Evolutionary conservation across 2,113 vertebrate species (phyloP).

Genomic region (Sterna hirundo): DNA sequence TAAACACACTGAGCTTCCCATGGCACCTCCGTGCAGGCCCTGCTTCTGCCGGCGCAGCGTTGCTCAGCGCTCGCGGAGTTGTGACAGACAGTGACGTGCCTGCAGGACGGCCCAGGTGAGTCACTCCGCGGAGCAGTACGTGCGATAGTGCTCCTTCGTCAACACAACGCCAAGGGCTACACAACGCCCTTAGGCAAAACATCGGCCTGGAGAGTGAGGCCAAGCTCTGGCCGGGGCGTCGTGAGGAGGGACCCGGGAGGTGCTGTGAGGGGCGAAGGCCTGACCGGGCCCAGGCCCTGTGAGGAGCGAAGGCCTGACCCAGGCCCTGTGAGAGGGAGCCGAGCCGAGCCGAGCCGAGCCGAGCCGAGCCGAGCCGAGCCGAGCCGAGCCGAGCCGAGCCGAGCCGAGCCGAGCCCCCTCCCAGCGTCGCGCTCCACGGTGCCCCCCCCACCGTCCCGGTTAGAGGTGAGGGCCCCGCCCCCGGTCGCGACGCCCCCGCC

Average conservation of each 20-base stretch:
- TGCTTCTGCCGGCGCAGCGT: accelerated
- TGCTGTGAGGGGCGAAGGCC: not conserved
- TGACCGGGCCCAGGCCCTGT: not conserved
- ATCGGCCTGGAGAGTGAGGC: accelerated
- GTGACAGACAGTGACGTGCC: not conserved
- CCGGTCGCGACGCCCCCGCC: not conserved
- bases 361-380: too few relatives aligned
- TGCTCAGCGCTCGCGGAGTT: accelerated
- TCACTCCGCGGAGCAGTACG: accelerated
- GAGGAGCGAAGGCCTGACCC: not conserved
- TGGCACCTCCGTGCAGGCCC: accelerated
- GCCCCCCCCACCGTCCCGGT: too few relatives aligned
- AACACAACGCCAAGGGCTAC: accelerated
- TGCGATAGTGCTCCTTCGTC: accelerated
- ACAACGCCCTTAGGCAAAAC: accelerated
- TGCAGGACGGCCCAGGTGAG: not conserved
- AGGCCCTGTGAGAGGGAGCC: not conserved
- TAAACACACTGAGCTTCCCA: accelerated
- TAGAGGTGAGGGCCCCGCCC: not conserved
- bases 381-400: too few relatives aligned
- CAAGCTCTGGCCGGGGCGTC: accelerated
- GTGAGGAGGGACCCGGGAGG: not conserved
- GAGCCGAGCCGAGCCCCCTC: too few relatives aligned
- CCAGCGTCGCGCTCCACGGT: too few relatives aligned
- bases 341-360: too few relatives aligned